Conservation (phyloP, 1,140 invertebrate genomes). For the Lepidurus apus region DNA sequence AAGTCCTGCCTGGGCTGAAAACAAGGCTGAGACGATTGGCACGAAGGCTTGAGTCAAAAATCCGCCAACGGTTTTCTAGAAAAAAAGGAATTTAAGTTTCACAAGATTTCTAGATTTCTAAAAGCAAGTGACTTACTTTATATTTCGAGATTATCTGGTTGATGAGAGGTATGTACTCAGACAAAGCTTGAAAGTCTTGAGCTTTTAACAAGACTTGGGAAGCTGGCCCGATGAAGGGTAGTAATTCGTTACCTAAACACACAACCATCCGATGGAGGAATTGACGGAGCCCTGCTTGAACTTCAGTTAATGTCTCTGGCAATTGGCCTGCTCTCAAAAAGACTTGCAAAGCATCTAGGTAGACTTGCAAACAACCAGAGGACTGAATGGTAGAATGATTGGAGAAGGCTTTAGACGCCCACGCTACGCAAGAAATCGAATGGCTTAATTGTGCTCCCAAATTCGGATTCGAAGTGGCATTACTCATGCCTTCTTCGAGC, state of each 20-base stretch:
- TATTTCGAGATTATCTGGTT: slow-evolving; percentile 57
- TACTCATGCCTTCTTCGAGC: slow-evolving; percentile 43
- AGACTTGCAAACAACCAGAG: slow-evolving; percentile 50
- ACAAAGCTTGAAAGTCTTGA: slow-evolving; percentile 49
- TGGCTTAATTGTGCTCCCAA: slow-evolving; percentile 49
- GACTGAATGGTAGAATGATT: slow-evolving; percentile 52
- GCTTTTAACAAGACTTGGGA: slow-evolving; percentile 50
- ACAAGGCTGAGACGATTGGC: slow-evolving; percentile 51
- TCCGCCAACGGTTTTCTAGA: slow-evolving; percentile 52
- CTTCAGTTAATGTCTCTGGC: slow-evolving; percentile 33
- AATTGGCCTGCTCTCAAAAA: slow-evolving; percentile 50
- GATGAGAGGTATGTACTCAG: slow-evolving; percentile 56
- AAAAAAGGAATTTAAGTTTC: slow-evolving; percentile 35
- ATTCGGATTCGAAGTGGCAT: slow-evolving; percentile 44
- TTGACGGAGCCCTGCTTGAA: slow-evolving; percentile 48
- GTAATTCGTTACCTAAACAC: slow-evolving; percentile 53
- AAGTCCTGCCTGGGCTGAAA: slow-evolving; percentile 46
- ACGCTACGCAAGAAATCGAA: slow-evolving; percentile 52
- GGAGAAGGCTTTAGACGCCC: slow-evolving; percentile 56
- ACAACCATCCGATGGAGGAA: slow-evolving; percentile 57
- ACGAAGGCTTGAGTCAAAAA: slow-evolving; percentile 53
- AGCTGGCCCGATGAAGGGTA: slow-evolving; percentile 53
- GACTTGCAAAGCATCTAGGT: slow-evolving; percentile 50
- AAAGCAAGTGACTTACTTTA: slow-evolving; percentile 46
- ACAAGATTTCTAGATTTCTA: not conserved